phyloP scores from a whole-genome alignment of 2,113 vertebrate species.

The Saiga tatarica region DNA sequence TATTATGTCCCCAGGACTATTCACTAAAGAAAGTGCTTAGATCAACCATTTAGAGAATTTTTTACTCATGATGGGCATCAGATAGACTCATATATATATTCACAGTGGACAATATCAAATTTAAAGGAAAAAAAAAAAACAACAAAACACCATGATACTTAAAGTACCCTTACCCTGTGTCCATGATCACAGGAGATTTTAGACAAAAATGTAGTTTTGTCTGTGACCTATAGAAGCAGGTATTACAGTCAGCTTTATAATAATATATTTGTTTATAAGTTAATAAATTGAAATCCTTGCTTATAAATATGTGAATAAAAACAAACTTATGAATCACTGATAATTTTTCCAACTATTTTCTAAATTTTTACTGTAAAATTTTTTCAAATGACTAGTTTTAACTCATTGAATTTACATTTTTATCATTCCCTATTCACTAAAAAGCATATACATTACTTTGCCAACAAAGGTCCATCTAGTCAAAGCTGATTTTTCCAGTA shows the following conservation, averaged over 20 bases:
- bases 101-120: not conserved
- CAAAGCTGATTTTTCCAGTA: not conserved
- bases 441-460: not conserved
- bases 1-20: not conserved
- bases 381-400: not conserved
- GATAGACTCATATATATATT: not conserved
- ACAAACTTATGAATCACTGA: not conserved
- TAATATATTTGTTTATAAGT: not conserved
- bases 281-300: not conserved
- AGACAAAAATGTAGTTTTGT: not conserved
- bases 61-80: not conserved
- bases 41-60: not conserved
- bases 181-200: not conserved
- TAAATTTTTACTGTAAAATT: not conserved
- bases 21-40: no score
- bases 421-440: not conserved
- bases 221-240: not conserved
- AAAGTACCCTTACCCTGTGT: not conserved
- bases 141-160: not conserved
- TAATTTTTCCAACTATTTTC: not conserved
- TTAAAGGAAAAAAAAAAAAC: not conserved
- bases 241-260: not conserved
- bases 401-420: not conserved
- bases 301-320: not conserved
- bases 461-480: not conserved